These are phyloP conservation scores for Latrodectus geometricus DNA, from an alignment of 1,140 invertebrate species.

Conservation along the genomic window DNA sequence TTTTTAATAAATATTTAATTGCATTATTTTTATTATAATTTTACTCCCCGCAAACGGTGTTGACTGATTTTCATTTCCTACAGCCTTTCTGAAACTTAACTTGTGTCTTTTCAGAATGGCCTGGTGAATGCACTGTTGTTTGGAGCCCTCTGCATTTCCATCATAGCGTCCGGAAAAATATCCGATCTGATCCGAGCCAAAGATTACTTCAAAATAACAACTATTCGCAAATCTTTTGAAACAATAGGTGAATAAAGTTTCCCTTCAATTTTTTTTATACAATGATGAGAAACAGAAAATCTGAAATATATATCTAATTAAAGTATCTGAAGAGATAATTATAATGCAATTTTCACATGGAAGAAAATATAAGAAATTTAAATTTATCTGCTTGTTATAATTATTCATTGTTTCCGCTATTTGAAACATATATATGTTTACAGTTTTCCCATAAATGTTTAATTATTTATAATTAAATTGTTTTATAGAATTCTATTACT, in stretches of 20 bases:
- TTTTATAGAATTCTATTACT: no score
- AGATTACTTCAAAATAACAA: constrained; percentile 49
- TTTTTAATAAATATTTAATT: background rate
- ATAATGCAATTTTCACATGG: no score
- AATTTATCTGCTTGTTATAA: no score
- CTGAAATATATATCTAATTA: no score
- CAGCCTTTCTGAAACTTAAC: background rate
- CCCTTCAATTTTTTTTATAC: no score
- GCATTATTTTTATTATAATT: background rate
- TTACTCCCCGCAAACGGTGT: background rate
- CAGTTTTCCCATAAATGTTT: no score
- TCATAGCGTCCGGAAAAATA: constrained; percentile 61
- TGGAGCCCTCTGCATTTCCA: constrained; percentile 61
- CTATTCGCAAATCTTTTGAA: constrained; percentile 65
- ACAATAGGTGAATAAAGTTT: constrained; percentile 52
- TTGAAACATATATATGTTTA: no score
- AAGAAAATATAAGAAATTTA: no score
- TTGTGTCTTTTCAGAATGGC: constrained; percentile 63
- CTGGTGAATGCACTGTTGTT: constrained; percentile 64
- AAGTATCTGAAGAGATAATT: no score
- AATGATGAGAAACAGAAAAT: no score
- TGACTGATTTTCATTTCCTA: background rate
- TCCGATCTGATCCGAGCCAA: constrained; percentile 62
- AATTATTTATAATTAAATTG: no score
- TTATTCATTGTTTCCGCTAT: no score